Conservation (phyloP, 64 coral and sea anemone genomes). For the Porites lutea region DNA sequence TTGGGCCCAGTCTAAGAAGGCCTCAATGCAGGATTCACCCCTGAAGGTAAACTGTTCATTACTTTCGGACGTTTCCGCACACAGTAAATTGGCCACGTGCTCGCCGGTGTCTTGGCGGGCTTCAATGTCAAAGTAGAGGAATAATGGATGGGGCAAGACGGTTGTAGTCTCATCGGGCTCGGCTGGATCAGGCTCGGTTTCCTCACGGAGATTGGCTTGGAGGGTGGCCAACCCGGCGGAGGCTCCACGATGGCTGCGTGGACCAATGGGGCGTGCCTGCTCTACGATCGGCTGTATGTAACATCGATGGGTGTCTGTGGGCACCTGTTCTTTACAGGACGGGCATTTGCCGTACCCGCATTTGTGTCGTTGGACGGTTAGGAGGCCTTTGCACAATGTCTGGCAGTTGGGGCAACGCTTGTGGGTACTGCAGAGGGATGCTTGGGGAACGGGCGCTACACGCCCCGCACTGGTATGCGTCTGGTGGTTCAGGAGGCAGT, state of each 20-base stretch:
- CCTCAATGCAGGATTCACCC: background rate
- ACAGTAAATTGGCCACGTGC: background rate
- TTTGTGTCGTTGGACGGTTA: too few relatives aligned
- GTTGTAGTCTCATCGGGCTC: background rate
- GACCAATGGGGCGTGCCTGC: too few relatives aligned
- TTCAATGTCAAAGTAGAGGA: conserved; percentile 5
- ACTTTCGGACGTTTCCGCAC: background rate
- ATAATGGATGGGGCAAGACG: background rate
- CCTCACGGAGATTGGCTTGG: background rate
- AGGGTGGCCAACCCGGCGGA: too few relatives aligned
- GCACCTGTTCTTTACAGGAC: too few relatives aligned
- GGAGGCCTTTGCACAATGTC: too few relatives aligned
- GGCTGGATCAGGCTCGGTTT: too few relatives aligned
- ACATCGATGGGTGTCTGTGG: too few relatives aligned
- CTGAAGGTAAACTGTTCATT: background rate
- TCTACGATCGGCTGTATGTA: too few relatives aligned
- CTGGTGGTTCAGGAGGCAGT: background rate
- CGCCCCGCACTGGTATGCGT: background rate
- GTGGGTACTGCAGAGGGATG: background rate
- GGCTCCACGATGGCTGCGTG: too few relatives aligned
- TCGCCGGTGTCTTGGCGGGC: background rate
- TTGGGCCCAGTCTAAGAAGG: background rate
- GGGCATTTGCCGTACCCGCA: too few relatives aligned
- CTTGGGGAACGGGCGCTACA: too few relatives aligned
- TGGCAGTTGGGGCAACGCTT: too few relatives aligned